Evolutionary conservation across 2,113 vertebrate genomes (phyloP).

Genomic region (Zonotrichia leucophrys): DNA sequence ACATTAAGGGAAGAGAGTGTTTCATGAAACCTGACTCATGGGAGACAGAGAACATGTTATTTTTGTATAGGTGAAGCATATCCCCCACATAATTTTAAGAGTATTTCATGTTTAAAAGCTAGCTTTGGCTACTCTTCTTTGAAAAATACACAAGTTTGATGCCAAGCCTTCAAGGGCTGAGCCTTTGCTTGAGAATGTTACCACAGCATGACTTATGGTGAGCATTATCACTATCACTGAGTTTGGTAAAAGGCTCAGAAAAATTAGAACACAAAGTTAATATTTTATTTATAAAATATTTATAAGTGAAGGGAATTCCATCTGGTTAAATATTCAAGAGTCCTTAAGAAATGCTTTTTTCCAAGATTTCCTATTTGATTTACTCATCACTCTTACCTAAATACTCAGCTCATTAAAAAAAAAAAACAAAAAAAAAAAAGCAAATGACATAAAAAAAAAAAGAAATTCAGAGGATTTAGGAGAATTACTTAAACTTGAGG

Average conservation of each 20-base stretch:
- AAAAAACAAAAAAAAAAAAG: neutral
- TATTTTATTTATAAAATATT: neutral
- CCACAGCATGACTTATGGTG: neutral
- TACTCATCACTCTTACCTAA: neutral
- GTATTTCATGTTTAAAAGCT: neutral
- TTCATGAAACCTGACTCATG: neutral
- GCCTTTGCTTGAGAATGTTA: neutral
- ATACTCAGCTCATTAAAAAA: neutral
- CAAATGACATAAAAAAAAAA: neutral
- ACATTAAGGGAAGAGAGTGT: neutral
- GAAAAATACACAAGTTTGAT: neutral
- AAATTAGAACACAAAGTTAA: neutral
- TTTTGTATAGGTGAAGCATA: neutral
- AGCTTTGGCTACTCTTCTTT: neutral
- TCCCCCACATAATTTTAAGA: neutral
- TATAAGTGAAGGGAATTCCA: neutral
- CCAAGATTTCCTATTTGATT: neutral
- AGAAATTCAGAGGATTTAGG: neutral
- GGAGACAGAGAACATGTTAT: neutral
- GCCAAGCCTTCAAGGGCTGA: neutral
- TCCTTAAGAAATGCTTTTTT: neutral
- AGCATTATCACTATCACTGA: neutral
- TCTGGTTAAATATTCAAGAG: neutral
- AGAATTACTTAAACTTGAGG: neutral
- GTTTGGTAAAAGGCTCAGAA: neutral